phyloP scores from a whole-genome alignment of 2,888 invertebrate species.

The Lasioglossum villosulum region DNA sequence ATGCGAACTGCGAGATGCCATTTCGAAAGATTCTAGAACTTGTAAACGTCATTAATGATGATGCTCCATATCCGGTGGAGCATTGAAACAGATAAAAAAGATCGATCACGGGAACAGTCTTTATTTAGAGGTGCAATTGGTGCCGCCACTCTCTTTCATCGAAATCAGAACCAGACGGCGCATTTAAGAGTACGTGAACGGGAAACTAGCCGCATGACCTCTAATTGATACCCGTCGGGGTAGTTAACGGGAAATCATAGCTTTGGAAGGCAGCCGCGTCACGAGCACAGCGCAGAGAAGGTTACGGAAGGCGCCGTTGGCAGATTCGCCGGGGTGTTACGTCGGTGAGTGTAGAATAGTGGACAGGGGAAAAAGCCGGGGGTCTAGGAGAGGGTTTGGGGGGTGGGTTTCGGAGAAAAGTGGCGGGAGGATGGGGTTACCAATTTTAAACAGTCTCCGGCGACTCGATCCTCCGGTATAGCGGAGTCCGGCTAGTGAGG shows the following conservation, averaged over 20 bases:
- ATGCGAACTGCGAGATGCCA: too few species aligned
- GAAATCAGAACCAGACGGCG: conserved; percentile 53
- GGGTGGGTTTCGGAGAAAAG: not conserved
- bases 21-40: too few species aligned
- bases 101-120: conserved; percentile 12
- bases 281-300: conserved; percentile 46
- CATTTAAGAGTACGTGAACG: conserved; percentile 54
- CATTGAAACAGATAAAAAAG: not conserved
- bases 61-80: not conserved
- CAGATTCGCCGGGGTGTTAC: conserved; percentile 47
- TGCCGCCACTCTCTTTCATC: conserved; percentile 47
- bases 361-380: conserved; percentile 17
- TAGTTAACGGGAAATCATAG: conserved; percentile 71
- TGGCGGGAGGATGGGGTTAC: conserved; percentile 43
- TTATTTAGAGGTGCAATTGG: conserved; percentile 14
- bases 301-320: conserved; percentile 55
- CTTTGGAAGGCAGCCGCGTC: conserved; percentile 63
- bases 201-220: conserved; percentile 55
- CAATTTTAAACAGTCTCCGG: conserved; percentile 77
- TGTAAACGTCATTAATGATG: too few species aligned
- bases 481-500: conserved; percentile 70
- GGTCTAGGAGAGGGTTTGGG: not conserved
- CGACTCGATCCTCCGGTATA: conserved; percentile 73
- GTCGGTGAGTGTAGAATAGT: conserved; percentile 18
- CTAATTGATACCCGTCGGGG: conserved; percentile 68